Percentiles rank a stretch among this genome's conserved stretches.
Conservation (phyloP, 2,888 invertebrate species). For the Noctua fimbriata region DNA sequence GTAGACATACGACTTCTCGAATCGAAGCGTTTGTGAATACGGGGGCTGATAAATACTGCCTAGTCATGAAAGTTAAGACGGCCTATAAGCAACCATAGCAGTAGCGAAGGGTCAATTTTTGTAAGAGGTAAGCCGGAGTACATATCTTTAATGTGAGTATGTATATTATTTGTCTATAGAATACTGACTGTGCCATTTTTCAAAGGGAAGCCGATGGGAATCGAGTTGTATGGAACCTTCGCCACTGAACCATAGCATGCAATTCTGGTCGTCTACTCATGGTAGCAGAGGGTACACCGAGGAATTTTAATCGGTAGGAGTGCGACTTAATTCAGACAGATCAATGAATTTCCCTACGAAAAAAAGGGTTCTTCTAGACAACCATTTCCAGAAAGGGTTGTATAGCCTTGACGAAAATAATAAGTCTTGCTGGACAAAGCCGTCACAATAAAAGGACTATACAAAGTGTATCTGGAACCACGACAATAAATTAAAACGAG, state of each 20-base stretch:
- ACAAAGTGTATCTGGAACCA: too few relatives aligned
- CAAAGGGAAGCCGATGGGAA: too few relatives aligned
- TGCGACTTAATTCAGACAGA: not conserved
- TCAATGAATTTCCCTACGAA: too few relatives aligned
- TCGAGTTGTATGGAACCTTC: too few relatives aligned
- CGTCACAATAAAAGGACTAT: too few relatives aligned
- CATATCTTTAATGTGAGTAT: too few relatives aligned
- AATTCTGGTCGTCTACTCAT: not conserved
- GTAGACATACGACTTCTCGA: not conserved
- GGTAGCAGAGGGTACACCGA: not conserved
- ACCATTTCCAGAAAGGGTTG: not conserved
- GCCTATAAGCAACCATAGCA: not conserved
- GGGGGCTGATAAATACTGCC: not conserved
- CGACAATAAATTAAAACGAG: too few relatives aligned
- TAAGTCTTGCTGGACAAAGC: not conserved
- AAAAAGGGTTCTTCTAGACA: not conserved
- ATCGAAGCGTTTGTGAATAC: not conserved
- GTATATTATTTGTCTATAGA: too few relatives aligned
- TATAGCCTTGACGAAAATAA: not conserved
- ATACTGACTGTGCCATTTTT: too few relatives aligned
- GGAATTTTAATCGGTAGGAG: not conserved
- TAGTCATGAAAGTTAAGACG: not conserved
- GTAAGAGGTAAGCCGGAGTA: too few relatives aligned
- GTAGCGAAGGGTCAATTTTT: too few relatives aligned
- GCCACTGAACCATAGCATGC: too few relatives aligned